These are phyloP conservation scores for Drosophila nigromelanica DNA, from an alignment of 1,140 invertebrate genomes.

Conservation along the genomic window DNA sequence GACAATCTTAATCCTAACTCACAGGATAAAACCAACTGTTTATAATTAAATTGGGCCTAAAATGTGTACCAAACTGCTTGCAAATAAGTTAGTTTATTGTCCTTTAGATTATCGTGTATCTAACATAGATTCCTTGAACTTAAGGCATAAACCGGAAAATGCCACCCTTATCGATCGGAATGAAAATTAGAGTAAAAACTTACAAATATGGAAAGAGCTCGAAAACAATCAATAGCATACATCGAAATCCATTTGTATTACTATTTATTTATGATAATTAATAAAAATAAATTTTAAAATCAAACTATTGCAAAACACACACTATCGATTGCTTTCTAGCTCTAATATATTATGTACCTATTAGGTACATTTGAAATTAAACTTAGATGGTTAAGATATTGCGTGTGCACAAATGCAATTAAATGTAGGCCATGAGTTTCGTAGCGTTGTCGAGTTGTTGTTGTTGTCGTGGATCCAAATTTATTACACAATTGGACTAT, in stretches of 20 bases:
- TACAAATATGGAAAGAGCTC: background rate
- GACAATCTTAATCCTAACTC: conserved; percentile 3
- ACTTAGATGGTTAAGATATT: background rate
- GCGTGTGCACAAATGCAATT: background rate
- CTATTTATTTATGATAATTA: too few relatives aligned
- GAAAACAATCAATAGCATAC: conserved; percentile 5
- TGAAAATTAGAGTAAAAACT: conserved; percentile 1
- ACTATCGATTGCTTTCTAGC: conserved; percentile 1
- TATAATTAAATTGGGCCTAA: background rate
- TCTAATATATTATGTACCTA: background rate
- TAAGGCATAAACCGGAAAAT: conserved; percentile 1
- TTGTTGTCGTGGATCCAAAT: conserved; percentile 49
- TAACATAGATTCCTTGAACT: conserved; percentile 7
- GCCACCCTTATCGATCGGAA: background rate
- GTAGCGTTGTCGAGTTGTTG: conserved; percentile 75
- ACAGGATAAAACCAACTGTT: background rate
- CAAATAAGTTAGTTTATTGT: too few relatives aligned
- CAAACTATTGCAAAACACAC: too few relatives aligned
- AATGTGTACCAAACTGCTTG: background rate
- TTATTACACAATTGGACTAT: conserved; percentile 56
- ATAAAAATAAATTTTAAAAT: too few relatives aligned
- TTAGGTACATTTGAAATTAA: background rate
- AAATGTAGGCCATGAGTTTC: conserved; percentile 2
- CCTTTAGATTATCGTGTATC: background rate
- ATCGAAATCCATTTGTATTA: too few relatives aligned